A percentile compares a stretch with the other conserved stretches of the same genome.
These are phyloP conservation scores for Nomada fabriciana DNA, from an alignment of 2,888 invertebrate species.

Conservation along the genomic window DNA sequence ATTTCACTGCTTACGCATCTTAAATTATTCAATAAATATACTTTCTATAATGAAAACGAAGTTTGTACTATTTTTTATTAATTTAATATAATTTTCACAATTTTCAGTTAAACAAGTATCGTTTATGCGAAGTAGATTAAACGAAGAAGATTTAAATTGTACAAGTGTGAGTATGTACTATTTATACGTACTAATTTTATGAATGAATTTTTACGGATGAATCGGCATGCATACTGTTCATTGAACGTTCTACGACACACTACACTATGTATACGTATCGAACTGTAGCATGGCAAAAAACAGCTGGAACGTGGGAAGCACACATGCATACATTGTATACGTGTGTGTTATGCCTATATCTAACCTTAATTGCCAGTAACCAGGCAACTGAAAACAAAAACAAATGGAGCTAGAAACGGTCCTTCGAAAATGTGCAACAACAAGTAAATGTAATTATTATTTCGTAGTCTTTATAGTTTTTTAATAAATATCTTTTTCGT, in stretches of 20 bases:
- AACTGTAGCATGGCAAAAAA: constrained; percentile 2
- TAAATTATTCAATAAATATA: neutral
- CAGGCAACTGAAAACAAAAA: constrained; percentile 22
- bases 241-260: neutral
- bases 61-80: neutral
- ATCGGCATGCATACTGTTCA: neutral
- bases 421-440: constrained; percentile 64
- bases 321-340: neutral
- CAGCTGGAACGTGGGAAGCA: neutral
- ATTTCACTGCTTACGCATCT: no score
- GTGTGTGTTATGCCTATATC: constrained; percentile 7
- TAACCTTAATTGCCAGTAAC: constrained; percentile 33
- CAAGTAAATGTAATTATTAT: constrained; percentile 69
- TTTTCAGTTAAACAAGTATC: neutral
- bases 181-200: neutral
- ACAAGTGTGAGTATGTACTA: neutral
- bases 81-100: constrained; percentile 5
- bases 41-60: neutral
- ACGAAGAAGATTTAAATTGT: neutral
- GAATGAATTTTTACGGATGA: neutral
- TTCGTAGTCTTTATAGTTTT: neutral
- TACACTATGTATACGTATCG: neutral
- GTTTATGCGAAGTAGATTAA: neutral
- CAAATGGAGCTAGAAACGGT: constrained; percentile 75
- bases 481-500: constrained; percentile 1